Evolutionary conservation across 2,113 vertebrate genomes (phyloP).

Genomic region (Dasyurus viverrinus): DNA sequence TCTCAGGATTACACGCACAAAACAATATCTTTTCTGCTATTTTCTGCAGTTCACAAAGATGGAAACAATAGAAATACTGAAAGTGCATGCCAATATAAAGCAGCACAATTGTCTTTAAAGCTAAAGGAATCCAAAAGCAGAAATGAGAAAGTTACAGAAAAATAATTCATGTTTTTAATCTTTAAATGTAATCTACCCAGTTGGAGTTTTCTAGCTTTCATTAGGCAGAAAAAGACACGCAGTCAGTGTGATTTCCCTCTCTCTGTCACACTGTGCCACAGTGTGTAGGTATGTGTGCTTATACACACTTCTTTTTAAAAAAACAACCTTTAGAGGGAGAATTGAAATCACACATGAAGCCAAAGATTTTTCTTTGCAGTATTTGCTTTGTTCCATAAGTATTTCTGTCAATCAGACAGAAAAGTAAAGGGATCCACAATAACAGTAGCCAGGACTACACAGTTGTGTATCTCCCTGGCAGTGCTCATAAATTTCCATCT

Average conservation of each 20-base stretch:
- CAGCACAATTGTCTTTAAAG: constrained; percentile 56
- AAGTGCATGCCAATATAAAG: constrained; percentile 65
- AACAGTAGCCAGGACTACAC: not conserved
- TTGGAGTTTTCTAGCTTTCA: constrained; percentile 61
- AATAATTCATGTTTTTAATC: constrained; percentile 75
- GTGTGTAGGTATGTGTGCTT: constrained; percentile 5
- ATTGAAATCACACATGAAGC: constrained; percentile 38
- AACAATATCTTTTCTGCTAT: constrained; percentile 4
- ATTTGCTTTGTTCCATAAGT: constrained; percentile 25
- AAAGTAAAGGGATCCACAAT: not conserved
- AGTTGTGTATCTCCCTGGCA: too few species aligned
- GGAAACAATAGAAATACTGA: constrained; percentile 49
- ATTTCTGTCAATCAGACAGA: constrained; percentile 26
- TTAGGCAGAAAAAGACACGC: constrained; percentile 63
- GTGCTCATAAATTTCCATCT: not conserved
- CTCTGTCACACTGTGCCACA: not conserved
- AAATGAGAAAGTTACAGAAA: constrained; percentile 45
- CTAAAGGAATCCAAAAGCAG: constrained; percentile 53
- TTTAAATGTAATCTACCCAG: constrained; percentile 59
- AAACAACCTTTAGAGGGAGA: constrained; percentile 27
- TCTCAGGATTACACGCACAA: constrained; percentile 20
- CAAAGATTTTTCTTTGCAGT: not conserved
- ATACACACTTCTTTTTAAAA: not conserved
- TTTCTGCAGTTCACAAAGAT: constrained; percentile 66
- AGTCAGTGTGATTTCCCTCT: constrained; percentile 45